phyloP scores from a whole-genome alignment of 2,797 vertebrate genomes.

The Buphagus erythrorhynchus region DNA sequence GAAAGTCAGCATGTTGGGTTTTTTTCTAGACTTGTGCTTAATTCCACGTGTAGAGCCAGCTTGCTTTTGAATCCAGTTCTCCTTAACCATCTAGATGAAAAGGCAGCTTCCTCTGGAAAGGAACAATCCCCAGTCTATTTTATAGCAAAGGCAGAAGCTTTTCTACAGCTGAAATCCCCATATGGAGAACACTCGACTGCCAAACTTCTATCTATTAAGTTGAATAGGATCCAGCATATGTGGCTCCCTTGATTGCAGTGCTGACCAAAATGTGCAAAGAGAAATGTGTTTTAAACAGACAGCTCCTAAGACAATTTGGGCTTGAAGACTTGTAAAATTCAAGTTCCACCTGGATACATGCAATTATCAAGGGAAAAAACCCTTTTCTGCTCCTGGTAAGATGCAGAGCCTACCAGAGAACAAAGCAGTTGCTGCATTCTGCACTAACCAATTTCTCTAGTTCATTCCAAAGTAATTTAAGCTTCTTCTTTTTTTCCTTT shows the following conservation, averaged over 20 bases:
- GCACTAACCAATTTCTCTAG: neutral
- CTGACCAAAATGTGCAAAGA: slow-evolving; percentile 38
- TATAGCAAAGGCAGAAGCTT: slow-evolving; percentile 56
- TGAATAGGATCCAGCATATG: slow-evolving; percentile 59
- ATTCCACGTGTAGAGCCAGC: neutral
- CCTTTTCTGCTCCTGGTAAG: neutral
- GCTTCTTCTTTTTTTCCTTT: neutral
- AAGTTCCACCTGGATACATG: slow-evolving; percentile 12
- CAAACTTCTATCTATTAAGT: slow-evolving; percentile 66
- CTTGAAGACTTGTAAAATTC: neutral
- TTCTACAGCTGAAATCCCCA: slow-evolving; percentile 57
- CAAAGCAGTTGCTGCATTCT: neutral
- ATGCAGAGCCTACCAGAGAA: neutral
- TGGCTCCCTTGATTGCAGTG: slow-evolving; percentile 41
- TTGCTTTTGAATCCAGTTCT: neutral
- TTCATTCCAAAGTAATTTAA: slow-evolving; percentile 38
- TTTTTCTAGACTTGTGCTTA: neutral
- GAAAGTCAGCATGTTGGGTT: neutral
- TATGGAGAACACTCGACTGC: slow-evolving; percentile 57
- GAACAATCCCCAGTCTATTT: slow-evolving; percentile 13
- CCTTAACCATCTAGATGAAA: neutral
- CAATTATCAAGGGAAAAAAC: neutral
- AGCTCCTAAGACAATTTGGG: neutral
- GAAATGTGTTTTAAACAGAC: slow-evolving; percentile 27
- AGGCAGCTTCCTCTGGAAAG: slow-evolving; percentile 38